phyloP scores from a whole-genome alignment of 2,113 vertebrate genomes.

The Anthoscopus minutus region DNA sequence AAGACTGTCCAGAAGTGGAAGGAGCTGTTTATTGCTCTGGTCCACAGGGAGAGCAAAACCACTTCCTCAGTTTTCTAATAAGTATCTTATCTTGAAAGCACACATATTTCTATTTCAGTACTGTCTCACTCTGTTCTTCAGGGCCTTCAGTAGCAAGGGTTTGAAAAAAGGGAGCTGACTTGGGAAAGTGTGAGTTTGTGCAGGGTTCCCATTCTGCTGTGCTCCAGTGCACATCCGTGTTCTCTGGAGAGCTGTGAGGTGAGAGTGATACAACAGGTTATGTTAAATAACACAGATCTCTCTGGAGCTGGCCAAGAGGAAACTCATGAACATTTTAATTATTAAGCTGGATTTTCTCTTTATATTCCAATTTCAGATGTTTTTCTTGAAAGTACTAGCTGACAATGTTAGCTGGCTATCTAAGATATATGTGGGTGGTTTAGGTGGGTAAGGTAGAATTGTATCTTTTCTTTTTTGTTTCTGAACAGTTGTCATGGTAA shows the following conservation, averaged over 20 bases:
- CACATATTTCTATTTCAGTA: constrained; percentile 55
- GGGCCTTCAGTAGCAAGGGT: neutral
- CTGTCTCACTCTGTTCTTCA: neutral
- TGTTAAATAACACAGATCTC: neutral
- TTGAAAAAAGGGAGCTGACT: neutral
- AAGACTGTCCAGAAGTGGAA: constrained; percentile 39
- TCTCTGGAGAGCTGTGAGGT: neutral
- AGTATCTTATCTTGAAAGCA: constrained; percentile 57
- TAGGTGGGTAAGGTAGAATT: neutral
- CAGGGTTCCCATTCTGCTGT: neutral
- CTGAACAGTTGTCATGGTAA: neutral
- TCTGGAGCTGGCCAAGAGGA: neutral
- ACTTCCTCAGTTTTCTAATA: constrained; percentile 68
- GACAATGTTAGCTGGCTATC: neutral
- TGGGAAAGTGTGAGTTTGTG: neutral
- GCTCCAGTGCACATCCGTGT: neutral
- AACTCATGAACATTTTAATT: neutral
- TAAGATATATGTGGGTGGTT: neutral
- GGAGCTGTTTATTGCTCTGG: constrained; percentile 37
- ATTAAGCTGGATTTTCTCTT: neutral
- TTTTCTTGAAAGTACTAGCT: neutral
- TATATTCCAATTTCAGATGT: neutral
- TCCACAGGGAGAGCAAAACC: constrained; percentile 57
- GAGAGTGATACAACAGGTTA: neutral
- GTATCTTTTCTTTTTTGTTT: neutral